Base-by-base conservation (phyloP, 2,113 vertebrate genomes). In the Hyperopisus bebe region DNA sequence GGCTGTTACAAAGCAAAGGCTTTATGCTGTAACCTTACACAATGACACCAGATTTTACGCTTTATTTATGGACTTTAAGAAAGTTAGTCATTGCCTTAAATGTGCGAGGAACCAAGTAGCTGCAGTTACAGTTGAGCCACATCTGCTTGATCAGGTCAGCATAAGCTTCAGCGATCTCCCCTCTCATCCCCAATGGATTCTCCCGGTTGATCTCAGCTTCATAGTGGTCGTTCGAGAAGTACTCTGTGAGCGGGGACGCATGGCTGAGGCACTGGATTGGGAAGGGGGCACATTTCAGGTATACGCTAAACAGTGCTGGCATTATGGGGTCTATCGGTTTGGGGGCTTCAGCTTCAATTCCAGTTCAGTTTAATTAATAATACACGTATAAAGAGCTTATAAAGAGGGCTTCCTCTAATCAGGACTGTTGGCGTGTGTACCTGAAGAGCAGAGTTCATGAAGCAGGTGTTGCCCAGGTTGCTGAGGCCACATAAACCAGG, bases 361-460 rank as follows among this genome's bases (percentile, higher is more conserved):
- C 74, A 0, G 3, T 70, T 70, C 62, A 70, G 27, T 70, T 70
- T 31, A 70, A 70, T 70, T 70, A 70, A 70, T 70, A 27, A 19
- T 77, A 39, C 35, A 77, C 35, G 5, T 35, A 31, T 77, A 11
- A 27, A 31, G 27, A 62, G 19, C 58, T 62, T 62, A n/a, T 62
- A 74, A 74, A 74, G 11, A 74, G 31, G 13, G 35, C 70, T 39
- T 15, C 62, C 62, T 27, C n/a, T 66, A 66, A 66, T 11, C 24
- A 66, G 11, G 31, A 77, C 15, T 39, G 70, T 39, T 35, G 31
- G 70, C 19, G 15, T 17, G 35, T 15, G 74, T 95, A 99, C 98
- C 97, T 99, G 98, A 90, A 99, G 95, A 53, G 98, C 98, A 74
- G 98, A 99, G 94, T 99, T 99, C 98, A 99, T 99, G 95, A 99